phyloP scores from a whole-genome alignment of 2,888 invertebrate genomes.

The Sinopyrophorus schimmeli region DNA sequence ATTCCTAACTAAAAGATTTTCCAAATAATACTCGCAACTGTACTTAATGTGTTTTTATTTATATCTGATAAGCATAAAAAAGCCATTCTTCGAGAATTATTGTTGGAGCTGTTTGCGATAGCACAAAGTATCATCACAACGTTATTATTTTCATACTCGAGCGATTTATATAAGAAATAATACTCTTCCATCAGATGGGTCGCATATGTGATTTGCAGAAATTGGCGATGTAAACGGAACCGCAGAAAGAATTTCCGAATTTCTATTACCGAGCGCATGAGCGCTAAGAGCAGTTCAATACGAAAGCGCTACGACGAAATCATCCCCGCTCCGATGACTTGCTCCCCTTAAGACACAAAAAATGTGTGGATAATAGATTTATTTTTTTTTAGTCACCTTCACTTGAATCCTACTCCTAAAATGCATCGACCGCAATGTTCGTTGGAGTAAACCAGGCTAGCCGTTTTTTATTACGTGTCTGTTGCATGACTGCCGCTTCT shows the following conservation, averaged over 20 bases:
- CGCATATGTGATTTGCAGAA: constrained; percentile 16
- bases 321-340: constrained; percentile 13
- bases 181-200: too few species aligned
- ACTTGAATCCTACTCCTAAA: constrained; percentile 9
- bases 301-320: constrained; percentile 15
- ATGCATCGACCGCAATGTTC: constrained; percentile 18
- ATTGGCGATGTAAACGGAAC: constrained; percentile 14
- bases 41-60: too few species aligned
- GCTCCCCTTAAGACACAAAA: constrained; percentile 13
- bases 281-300: constrained; percentile 28
- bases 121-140: too few species aligned
- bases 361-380: constrained; percentile 14
- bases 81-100: too few species aligned
- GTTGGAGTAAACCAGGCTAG: constrained; percentile 12
- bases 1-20: too few species aligned
- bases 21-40: too few species aligned
- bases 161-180: too few species aligned
- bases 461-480: constrained; percentile 8
- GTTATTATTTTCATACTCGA: too few species aligned
- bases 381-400: constrained; percentile 10
- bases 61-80: too few species aligned
- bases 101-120: too few species aligned
- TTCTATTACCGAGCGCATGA: constrained; percentile 25
- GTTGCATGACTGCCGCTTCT: constrained; percentile 7
- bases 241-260: constrained; percentile 20